phyloP scores from a whole-genome alignment of 2,113 vertebrate genomes.

The Leuciscus idus region DNA sequence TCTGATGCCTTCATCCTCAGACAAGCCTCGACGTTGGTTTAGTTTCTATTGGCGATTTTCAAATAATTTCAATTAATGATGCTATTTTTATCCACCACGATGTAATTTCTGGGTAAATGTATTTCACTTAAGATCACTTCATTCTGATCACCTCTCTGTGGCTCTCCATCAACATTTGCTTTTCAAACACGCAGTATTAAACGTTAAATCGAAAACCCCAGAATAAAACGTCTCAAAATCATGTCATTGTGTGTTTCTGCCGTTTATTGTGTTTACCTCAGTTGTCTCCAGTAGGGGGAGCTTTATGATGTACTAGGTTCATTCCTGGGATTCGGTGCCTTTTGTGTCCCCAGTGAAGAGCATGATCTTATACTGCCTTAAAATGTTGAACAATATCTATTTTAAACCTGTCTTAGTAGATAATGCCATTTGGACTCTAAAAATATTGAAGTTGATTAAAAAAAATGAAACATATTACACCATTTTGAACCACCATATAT shows the following conservation, averaged over 20 bases:
- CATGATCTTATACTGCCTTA: too few species aligned
- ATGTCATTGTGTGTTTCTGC: not conserved
- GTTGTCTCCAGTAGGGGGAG: not conserved
- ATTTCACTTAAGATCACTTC: not conserved
- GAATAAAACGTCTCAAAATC: constrained; percentile 19
- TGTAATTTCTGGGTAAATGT: constrained; percentile 15
- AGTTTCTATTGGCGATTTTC: constrained; percentile 17
- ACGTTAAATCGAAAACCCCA: not conserved
- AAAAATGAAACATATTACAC: too few species aligned
- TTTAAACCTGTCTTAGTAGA: too few species aligned
- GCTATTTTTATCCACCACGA: not conserved
- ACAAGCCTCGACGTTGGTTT: not conserved
- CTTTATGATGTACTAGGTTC: not conserved
- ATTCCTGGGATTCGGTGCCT: too few species aligned
- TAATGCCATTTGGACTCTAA: too few species aligned
- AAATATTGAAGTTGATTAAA: too few species aligned
- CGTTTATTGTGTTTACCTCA: not conserved
- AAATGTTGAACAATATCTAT: too few species aligned
- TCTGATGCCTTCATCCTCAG: not conserved
- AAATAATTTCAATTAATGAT: not conserved
- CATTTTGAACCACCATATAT: too few species aligned
- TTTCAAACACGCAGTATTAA: not conserved
- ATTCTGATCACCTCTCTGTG: not conserved
- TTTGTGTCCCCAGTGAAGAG: too few species aligned
- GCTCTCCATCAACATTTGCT: not conserved